These are phyloP conservation scores for Notechis scutatus DNA, from an alignment of 2,113 vertebrate genomes.

Conservation along the genomic window DNA sequence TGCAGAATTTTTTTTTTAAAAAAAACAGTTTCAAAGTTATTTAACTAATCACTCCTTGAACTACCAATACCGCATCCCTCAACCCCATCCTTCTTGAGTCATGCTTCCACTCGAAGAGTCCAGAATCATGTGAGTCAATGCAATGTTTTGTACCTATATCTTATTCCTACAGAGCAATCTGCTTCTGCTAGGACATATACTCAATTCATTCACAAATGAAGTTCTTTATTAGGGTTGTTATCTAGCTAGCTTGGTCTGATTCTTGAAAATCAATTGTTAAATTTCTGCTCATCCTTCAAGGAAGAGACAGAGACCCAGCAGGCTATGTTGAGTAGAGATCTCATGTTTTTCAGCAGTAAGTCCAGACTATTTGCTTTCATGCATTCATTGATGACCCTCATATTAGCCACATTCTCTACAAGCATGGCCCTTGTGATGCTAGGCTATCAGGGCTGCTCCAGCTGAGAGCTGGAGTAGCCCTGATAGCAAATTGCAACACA, in stretches of 20 bases:
- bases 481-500: not conserved
- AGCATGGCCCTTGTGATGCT: not conserved
- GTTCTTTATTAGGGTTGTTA: not conserved
- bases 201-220: not conserved
- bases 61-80: not conserved
- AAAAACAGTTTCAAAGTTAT: not conserved
- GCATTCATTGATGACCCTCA: not conserved
- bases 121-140: not conserved
- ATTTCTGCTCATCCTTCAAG: not conserved
- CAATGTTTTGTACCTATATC: not conserved
- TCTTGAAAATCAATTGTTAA: not conserved
- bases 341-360: not conserved
- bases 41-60: not conserved
- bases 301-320: not conserved
- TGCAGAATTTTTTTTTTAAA: not conserved
- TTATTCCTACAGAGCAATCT: not conserved
- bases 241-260: not conserved
- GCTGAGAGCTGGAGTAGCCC: not conserved
- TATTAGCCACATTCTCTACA: not conserved
- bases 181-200: not conserved
- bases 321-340: not conserved
- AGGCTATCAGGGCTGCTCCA: not conserved
- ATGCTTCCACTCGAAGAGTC: not conserved
- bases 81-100: slow-evolving; percentile 24
- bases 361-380: not conserved